phyloP scores from a whole-genome alignment of 2,888 invertebrate species.

The Nemoura dubitans region DNA sequence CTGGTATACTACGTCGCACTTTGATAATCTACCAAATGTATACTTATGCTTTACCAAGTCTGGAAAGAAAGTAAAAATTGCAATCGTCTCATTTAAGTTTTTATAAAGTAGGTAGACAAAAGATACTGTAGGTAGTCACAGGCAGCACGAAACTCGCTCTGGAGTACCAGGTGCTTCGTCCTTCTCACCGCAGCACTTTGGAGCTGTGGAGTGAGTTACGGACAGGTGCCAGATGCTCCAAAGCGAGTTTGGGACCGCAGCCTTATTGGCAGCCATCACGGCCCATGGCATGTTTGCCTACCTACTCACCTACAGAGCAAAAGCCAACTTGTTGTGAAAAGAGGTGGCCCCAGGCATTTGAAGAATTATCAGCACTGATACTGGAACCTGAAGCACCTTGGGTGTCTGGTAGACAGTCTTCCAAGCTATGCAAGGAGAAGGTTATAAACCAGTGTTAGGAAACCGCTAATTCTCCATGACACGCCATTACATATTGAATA shows the following conservation, averaged over 20 bases:
- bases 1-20: slow-evolving; percentile 27
- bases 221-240: neutral
- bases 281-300: no score
- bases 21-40: slow-evolving; percentile 41
- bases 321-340: neutral
- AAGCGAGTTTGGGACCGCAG: no score
- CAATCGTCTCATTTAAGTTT: no score
- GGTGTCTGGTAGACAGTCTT: neutral
- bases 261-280: no score
- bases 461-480: no score
- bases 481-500: no score
- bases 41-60: slow-evolving; percentile 41
- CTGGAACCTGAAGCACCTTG: neutral
- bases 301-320: neutral
- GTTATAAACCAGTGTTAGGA: no score
- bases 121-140: no score
- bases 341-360: neutral
- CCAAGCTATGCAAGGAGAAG: neutral
- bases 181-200: no score
- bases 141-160: no score
- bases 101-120: no score
- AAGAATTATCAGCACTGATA: neutral
- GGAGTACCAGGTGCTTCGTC: no score
- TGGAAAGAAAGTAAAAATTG: slow-evolving; percentile 35
- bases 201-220: neutral